Base-by-base conservation (phyloP, 1,140 invertebrate genomes). In the Episyrphus balteatus region DNA sequence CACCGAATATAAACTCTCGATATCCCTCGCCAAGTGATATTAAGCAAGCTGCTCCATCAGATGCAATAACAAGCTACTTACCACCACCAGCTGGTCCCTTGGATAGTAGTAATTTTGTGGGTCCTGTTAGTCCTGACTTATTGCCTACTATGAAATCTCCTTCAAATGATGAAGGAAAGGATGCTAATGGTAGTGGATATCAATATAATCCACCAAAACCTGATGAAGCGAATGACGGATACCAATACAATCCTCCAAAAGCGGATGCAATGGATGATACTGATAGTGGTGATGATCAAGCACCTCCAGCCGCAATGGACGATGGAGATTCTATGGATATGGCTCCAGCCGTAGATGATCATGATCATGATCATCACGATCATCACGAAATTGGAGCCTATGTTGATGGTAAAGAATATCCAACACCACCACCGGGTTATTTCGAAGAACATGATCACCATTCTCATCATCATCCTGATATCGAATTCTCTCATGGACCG, bases 401-500 rank as follows among this genome's bases (percentile, higher is more conserved):
- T 45, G 63, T 63, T 51, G 55, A 59, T 1, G 53, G 42, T 30
- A 65, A 60, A 55, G 63, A 66, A 19, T 66, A 63, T 44, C 52
- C 63, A 1, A 62, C 64, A 17, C 63, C 61, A 14, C 63, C 63
- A 1, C 62, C 63, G 6, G 62, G 60, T 11, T 66, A 59, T 58
- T 19, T 66, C 3, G 56, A 66, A 32, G 47, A 54, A 9, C 62
- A 66, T 21, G 17, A 18, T 37, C 34, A 75, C 32, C 19, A 46
- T 44, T 40, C 42, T 43, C 44, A 46, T 15, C 57, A 52, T 2
- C 51, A 57, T 38, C 48, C 76, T 42, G 56, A 69, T 50, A 68
- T 75, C 50, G 53, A 68, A 40, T 54, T 70, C 46, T 37, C 50
- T 39, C 56, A 63, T 53, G 49, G 55, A 15, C 51, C 50, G 5